phyloP scores from a whole-genome alignment of 1,140 invertebrate species.

The Drosophila simulans region DNA sequence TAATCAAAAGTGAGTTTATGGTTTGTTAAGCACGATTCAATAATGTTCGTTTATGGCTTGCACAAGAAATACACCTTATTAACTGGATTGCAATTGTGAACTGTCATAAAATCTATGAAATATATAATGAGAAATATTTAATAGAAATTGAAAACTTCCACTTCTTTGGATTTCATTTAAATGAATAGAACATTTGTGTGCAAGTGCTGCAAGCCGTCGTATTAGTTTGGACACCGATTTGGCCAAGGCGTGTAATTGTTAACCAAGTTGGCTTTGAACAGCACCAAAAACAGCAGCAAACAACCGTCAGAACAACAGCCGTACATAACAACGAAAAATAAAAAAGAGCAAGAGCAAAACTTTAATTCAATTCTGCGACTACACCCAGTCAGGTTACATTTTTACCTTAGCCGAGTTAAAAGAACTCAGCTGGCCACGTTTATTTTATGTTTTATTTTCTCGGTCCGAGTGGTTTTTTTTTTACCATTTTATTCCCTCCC shows the following conservation, averaged over 20 bases:
- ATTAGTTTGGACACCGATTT: slow-evolving; percentile 60
- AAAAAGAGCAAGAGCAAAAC: slow-evolving; percentile 22
- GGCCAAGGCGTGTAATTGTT: slow-evolving; percentile 78
- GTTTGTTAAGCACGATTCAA: too few relatives aligned
- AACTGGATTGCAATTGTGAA: not conserved
- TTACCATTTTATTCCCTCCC: slow-evolving; percentile 40
- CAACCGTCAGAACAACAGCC: slow-evolving; percentile 40
- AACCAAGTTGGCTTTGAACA: slow-evolving; percentile 73
- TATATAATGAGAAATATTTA: not conserved
- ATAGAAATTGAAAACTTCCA: not conserved
- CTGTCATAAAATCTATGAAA: too few relatives aligned
- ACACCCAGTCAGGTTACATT: slow-evolving; percentile 60
- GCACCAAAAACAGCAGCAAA: slow-evolving; percentile 41
- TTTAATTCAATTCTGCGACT: slow-evolving; percentile 52
- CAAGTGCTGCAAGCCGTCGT: slow-evolving; percentile 11
- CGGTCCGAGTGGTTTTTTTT: not conserved
- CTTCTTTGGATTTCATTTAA: too few relatives aligned
- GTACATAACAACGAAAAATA: slow-evolving; percentile 45
- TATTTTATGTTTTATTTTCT: slow-evolving; percentile 35
- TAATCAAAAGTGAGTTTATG: not conserved
- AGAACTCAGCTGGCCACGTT: slow-evolving; percentile 35
- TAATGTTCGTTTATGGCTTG: too few relatives aligned
- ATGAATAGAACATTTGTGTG: not conserved
- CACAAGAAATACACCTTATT: not conserved
- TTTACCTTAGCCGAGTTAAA: slow-evolving; percentile 51